Evolutionary conservation across 2,797 vertebrate species (phyloP).

Genomic region (Spea hammondii): DNA sequence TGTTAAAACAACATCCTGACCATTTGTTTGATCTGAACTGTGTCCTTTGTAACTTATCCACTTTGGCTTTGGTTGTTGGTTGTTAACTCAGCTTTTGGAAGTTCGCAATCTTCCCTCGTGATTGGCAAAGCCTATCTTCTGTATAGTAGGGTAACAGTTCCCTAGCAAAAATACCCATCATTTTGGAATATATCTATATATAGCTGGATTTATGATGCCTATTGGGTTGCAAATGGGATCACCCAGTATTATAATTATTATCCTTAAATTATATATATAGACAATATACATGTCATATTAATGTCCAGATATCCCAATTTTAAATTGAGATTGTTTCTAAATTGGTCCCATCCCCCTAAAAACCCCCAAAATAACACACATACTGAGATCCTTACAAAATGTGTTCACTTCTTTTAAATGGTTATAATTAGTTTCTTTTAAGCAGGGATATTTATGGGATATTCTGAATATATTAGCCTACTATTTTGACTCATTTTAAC

Average conservation of each 20-base stretch:
- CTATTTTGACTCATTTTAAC: too few species aligned
- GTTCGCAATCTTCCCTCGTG: conserved; percentile 10
- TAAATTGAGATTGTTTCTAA: too few species aligned
- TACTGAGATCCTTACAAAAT: too few species aligned
- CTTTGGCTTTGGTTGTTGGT: conserved; percentile 31
- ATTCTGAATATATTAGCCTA: too few species aligned
- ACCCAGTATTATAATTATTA: not conserved
- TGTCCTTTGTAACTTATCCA: conserved; percentile 40
- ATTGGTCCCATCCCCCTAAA: too few species aligned
- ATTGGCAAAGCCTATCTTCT: conserved; percentile 28
- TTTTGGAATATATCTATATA: too few species aligned
- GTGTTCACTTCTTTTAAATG: too few species aligned
- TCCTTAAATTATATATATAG: not conserved
- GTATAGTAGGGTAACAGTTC: conserved; percentile 5
- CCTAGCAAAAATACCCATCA: not conserved
- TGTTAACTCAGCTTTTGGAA: conserved; percentile 12
- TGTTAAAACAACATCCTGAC: conserved; percentile 51
- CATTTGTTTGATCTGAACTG: conserved; percentile 43
- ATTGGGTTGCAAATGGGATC: not conserved
- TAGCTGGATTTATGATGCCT: not conserved
- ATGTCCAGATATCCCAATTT: too few species aligned
- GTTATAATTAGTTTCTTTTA: too few species aligned
- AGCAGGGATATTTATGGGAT: too few species aligned
- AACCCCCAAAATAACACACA: too few species aligned
- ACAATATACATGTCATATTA: too few species aligned